phyloP scores from a whole-genome alignment of 2,888 invertebrate species.

The Unio pictorum region DNA sequence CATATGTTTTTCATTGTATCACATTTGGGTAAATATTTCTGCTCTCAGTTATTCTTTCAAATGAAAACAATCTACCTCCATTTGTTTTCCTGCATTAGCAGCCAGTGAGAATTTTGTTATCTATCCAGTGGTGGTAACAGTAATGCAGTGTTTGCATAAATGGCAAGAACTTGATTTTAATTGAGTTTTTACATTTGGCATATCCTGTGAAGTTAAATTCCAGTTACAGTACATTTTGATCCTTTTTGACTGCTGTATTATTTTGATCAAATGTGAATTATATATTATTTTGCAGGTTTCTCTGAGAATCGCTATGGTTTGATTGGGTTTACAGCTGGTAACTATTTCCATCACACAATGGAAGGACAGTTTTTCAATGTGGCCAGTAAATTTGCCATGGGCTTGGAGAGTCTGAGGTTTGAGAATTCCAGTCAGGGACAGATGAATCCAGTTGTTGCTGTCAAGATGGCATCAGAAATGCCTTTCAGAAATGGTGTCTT shows the following conservation, averaged over 20 bases:
- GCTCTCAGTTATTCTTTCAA: no score
- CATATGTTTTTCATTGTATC: no score
- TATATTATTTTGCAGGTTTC: constrained; percentile 50
- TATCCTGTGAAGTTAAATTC: no score
- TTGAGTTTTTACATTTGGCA: no score
- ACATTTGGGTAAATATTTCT: no score
- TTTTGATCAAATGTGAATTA: not conserved
- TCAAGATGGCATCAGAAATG: constrained; percentile 78
- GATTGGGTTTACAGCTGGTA: constrained; percentile 83
- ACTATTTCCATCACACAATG: constrained; percentile 80
- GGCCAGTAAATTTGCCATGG: constrained; percentile 50
- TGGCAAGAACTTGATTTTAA: no score
- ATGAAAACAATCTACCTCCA: no score
- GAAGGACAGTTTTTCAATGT: constrained; percentile 62
- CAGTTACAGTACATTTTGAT: not conserved
- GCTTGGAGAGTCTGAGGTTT: constrained; percentile 48
- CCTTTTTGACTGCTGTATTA: not conserved
- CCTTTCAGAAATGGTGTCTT: constrained; percentile 88
- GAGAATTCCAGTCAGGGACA: constrained; percentile 20
- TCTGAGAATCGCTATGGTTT: constrained; percentile 79
- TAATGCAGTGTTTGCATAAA: no score
- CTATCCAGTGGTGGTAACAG: no score
- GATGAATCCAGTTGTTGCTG: constrained; percentile 74
- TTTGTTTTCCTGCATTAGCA: no score
- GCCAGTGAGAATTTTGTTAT: no score